Base-by-base conservation (phyloP, 2,888 invertebrate genomes). In the Abrostola tripartita region DNA sequence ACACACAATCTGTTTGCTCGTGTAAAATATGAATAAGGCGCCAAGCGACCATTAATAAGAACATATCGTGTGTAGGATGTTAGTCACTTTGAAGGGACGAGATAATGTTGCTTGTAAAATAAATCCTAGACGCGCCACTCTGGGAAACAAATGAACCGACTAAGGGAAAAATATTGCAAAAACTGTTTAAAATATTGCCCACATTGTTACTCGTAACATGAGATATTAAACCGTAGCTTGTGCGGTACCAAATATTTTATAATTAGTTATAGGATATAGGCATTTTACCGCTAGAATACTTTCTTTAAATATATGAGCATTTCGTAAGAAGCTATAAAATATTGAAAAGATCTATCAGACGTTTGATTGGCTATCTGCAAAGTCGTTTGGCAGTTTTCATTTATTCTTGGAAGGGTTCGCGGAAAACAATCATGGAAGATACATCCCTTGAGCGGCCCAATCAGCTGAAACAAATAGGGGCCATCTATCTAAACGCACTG, bases 11-110 rank as follows among this genome's bases (percentile, higher is more conserved):
- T 92, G 88, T 91, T 90, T 86, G 86, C 87, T 83, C 84, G 85
- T 82, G 91, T 92, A 92, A 92, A 92, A 92, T 92, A 93, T 93
- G 90, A 92, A 92, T 90, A 88, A 90, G 86, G 84, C 83, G 83
- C 85, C 82, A 76, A 76, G 75, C 75, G 78, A 68, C 86, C 88
- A 91, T 90, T 91, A 92, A 92, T 91, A 87, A 85, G 84, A 80
- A 86, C 83, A 85, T 85, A 86, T 87, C 85, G 85, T 83, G 81
- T 86, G 83, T 81, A 85, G 79, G 81, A 81, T 82, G 86, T 89
- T 88, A 88, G 88, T 88, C 89, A 89, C 88, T 90, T 87, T 89
- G 89, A 89, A 89, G 88, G 90, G 88, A 87, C 85, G 85, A 91
- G 89, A 92, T 93, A 92, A 92, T 90, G 92, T 92, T 91, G 85